Evolutionary conservation across 2,113 vertebrate genomes (phyloP).

Genomic region (Ivindomyrus marchei): DNA sequence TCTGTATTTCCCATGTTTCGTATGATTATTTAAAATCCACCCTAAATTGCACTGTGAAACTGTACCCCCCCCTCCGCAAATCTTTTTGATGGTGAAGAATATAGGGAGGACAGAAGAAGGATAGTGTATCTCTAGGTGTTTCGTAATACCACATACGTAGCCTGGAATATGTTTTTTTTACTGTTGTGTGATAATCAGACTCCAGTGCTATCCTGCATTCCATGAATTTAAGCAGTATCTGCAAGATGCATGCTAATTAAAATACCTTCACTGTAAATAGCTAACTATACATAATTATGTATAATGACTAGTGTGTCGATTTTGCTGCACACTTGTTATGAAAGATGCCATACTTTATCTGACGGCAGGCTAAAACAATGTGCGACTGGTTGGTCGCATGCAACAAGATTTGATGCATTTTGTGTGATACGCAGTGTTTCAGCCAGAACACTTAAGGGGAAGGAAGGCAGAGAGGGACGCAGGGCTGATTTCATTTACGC

Average conservation of each 20-base stretch:
- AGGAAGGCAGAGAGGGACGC: not conserved
- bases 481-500: not conserved
- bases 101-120: not conserved
- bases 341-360: not conserved
- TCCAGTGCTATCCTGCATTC: not conserved
- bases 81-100: not conserved
- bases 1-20: not conserved
- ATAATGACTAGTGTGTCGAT: not conserved
- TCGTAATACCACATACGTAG: not conserved
- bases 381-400: not conserved
- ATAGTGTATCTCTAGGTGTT: not conserved
- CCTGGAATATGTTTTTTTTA: not conserved
- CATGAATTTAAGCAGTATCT: not conserved
- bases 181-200: not conserved
- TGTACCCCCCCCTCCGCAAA: not conserved
- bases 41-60: not conserved
- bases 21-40: not conserved
- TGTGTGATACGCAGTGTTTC: not conserved
- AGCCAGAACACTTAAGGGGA: not conserved
- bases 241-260: not conserved
- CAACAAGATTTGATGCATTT: not conserved
- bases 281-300: not conserved
- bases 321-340: not conserved
- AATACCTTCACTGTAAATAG: not conserved
- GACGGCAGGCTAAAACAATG: not conserved